Conservation (phyloP, 2,797 vertebrate species). For the Gorsachius magnificus region DNA sequence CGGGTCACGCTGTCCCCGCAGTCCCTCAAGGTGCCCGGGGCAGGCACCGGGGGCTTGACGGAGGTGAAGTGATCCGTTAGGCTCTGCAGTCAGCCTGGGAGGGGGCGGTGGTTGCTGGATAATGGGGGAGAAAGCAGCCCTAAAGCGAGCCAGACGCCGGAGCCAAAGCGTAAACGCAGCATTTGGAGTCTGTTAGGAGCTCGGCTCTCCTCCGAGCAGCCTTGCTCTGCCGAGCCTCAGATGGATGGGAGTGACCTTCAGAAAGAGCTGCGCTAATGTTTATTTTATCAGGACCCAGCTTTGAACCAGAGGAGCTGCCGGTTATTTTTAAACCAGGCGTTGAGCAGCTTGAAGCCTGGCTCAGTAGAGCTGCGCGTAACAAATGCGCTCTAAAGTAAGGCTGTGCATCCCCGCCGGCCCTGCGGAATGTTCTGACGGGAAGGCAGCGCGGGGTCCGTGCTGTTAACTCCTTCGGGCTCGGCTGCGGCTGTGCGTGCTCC, state of each 20-base stretch:
- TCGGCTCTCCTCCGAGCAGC: background rate
- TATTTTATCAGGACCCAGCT: constrained; percentile 53
- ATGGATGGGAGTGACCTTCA: constrained; percentile 57
- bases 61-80: background rate
- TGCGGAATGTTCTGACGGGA: constrained; percentile 4
- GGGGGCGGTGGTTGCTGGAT: background rate
- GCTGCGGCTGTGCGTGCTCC: background rate
- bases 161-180: background rate
- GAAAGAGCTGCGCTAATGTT: constrained; percentile 35
- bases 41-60: accelerated
- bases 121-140: background rate
- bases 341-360: constrained; percentile 43
- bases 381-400: background rate
- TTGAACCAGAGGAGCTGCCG: background rate
- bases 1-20: accelerated
- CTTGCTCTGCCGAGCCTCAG: background rate
- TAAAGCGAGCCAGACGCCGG: background rate
- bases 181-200: background rate
- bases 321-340: constrained; percentile 54
- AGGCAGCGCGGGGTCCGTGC: accelerated
- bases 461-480: background rate
- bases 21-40: background rate
- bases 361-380: background rate
- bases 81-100: background rate
- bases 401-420: background rate